These are phyloP conservation scores for Eulemur rufifrons DNA, from an alignment of 2,113 vertebrate species.

Conservation along the genomic window DNA sequence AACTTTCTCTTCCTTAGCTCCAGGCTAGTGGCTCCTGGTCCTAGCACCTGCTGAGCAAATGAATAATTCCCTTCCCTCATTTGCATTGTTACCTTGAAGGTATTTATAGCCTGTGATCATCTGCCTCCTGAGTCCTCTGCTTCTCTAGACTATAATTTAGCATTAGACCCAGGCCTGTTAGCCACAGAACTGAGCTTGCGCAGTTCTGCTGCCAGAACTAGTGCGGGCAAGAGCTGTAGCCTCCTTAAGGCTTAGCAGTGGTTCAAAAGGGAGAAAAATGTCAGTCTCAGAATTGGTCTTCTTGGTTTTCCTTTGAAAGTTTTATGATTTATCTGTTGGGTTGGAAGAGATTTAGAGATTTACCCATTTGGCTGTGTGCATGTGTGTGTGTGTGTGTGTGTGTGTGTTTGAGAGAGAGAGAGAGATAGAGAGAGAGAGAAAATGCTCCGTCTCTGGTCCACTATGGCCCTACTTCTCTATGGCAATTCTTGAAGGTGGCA, in stretches of 20 bases:
- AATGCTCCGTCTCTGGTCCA: not conserved
- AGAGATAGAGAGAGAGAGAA: not conserved
- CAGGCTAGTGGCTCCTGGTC: constrained; percentile 13
- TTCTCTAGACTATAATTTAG: constrained; percentile 60
- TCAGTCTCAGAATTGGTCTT: not conserved
- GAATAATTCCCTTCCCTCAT: constrained; percentile 74
- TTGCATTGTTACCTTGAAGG: constrained; percentile 62
- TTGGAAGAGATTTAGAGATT: constrained; percentile 12
- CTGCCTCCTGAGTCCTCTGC: constrained; percentile 62
- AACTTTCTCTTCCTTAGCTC: constrained; percentile 38
- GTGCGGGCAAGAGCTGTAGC: not conserved
- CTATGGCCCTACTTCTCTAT: not conserved
- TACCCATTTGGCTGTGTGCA: not conserved
- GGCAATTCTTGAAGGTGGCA: not conserved
- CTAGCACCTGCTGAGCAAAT: constrained; percentile 59
- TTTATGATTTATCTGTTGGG: not conserved
- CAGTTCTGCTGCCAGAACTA: not conserved
- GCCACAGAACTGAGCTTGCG: not conserved
- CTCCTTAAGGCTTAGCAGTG: not conserved
- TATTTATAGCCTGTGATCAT: constrained; percentile 66
- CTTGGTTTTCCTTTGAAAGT: not conserved
- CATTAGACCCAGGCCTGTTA: constrained; percentile 25
- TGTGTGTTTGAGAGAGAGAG: too few species aligned
- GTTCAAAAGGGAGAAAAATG: not conserved
- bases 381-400: not conserved